A percentile compares a stretch with the other conserved stretches of the same genome.
These are phyloP conservation scores for Parapsyche elsis DNA, from an alignment of 1,140 invertebrate genomes.

Conservation along the genomic window DNA sequence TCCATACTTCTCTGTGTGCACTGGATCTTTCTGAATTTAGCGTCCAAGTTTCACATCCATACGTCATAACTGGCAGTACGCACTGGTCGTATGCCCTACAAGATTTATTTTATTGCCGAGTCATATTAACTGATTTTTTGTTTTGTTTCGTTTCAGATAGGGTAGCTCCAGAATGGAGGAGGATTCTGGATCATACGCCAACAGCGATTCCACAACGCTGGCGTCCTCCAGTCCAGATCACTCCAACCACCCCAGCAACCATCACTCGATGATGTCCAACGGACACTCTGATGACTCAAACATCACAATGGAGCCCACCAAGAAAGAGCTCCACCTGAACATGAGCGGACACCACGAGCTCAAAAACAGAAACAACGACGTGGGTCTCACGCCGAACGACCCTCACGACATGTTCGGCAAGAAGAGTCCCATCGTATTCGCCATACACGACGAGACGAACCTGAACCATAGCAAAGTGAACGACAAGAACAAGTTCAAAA, in stretches of 20 bases:
- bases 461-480: conserved; percentile 27
- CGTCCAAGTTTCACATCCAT: too few species aligned
- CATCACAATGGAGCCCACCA: neutral
- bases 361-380: conserved; percentile 25
- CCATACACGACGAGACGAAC: conserved; percentile 51
- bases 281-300: neutral
- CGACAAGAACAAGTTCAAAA: conserved; percentile 45
- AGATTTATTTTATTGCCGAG: too few species aligned
- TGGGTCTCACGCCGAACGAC: conserved; percentile 40
- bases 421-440: conserved; percentile 39
- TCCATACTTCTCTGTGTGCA: too few species aligned
- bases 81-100: too few species aligned
- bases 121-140: neutral
- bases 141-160: conserved; percentile 35
- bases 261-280: conserved; percentile 34
- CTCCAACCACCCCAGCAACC: conserved; percentile 31
- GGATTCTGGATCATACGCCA: conserved; percentile 42
- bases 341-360: conserved; percentile 29
- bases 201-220: conserved; percentile 45
- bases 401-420: conserved; percentile 47
- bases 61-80: too few species aligned
- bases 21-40: too few species aligned
- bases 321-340: conserved; percentile 32
- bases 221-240: conserved; percentile 37
- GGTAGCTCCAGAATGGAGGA: conserved; percentile 43